These are phyloP conservation scores for Clavelina lepadiformis DNA, from an alignment of 23 tunicate species.

Conservation along the genomic window DNA sequence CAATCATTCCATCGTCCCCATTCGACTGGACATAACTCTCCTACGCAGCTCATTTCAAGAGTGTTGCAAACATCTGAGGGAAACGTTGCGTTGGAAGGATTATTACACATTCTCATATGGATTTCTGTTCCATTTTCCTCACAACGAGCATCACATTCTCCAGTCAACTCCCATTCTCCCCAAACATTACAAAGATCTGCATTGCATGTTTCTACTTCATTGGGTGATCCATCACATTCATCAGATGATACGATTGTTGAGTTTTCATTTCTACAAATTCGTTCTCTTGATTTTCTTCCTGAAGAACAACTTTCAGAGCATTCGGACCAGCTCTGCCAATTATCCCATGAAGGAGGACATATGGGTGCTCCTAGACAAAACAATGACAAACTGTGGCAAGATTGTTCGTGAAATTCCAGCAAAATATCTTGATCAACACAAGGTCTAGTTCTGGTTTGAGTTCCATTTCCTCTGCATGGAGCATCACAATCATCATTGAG, in stretches of 20 bases:
- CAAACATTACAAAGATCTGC: conserved; percentile 3
- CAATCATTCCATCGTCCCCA: conserved; percentile 37
- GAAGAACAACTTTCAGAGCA: conserved; percentile 21
- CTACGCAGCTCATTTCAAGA: background rate
- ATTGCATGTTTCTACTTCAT: conserved; percentile 5
- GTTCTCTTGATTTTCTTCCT: conserved; percentile 9
- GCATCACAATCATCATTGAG: conserved; percentile 16
- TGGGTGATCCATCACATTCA: background rate
- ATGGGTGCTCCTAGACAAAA: conserved; percentile 13
- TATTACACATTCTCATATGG: conserved; percentile 10
- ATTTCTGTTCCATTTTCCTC: conserved; percentile 4
- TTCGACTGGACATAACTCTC: conserved; percentile 8
- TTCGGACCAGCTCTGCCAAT: conserved; percentile 11
- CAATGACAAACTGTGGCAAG: background rate
- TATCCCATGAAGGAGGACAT: conserved; percentile 27
- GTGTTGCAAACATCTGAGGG: background rate
- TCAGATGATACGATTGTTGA: conserved; percentile 7
- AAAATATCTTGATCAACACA: conserved; percentile 6
- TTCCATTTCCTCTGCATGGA: conserved; percentile 3
- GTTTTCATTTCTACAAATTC: conserved; percentile 20
- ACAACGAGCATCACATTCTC: conserved; percentile 22
- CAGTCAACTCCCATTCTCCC: conserved; percentile 14
- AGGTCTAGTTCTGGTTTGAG: background rate
- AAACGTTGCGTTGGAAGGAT: too few relatives aligned
- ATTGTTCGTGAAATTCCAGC: background rate